phyloP scores from a whole-genome alignment of 2,888 invertebrate genomes.

The Clistopyga incitator region DNA sequence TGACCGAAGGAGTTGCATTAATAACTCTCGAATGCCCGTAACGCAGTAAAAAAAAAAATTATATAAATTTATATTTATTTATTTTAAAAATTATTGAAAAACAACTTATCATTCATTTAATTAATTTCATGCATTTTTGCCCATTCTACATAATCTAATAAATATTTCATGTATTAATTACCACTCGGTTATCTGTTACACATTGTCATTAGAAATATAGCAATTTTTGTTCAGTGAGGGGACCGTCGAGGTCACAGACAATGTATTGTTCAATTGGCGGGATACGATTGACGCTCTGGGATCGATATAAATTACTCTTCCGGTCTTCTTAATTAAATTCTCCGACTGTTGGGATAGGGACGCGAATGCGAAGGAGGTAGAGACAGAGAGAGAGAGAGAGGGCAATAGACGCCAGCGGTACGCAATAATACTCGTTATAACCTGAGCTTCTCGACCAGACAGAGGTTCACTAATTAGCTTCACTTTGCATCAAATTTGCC shows the following conservation, averaged over 20 bases:
- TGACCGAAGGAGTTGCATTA: no score
- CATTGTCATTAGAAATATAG: not conserved
- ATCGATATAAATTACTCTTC: constrained; percentile 63
- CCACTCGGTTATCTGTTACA: constrained; percentile 20
- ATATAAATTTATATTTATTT: no score
- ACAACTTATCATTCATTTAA: no score
- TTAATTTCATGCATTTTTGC: no score
- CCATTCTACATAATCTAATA: no score
- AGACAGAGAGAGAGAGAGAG: not conserved
- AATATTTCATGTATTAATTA: not conserved
- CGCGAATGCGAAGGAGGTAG: not conserved
- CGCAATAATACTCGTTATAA: not conserved
- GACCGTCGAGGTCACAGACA: constrained; percentile 30
- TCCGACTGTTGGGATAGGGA: constrained; percentile 22
- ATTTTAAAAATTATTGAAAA: no score
- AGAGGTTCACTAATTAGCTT: not conserved
- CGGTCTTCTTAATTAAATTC: constrained; percentile 58
- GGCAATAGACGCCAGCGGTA: not conserved
- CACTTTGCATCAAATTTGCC: no score
- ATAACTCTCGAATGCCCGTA: no score
- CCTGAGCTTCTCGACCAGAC: not conserved
- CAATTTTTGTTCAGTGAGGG: not conserved
- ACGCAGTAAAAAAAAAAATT: no score
- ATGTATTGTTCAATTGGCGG: constrained; percentile 42
- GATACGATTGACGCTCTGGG: constrained; percentile 50